Percentiles rank a stretch among this genome's conserved stretches.
These are phyloP conservation scores for Epinotia brunnichana DNA, from an alignment of 2,888 invertebrate genomes.

Conservation along the genomic window DNA sequence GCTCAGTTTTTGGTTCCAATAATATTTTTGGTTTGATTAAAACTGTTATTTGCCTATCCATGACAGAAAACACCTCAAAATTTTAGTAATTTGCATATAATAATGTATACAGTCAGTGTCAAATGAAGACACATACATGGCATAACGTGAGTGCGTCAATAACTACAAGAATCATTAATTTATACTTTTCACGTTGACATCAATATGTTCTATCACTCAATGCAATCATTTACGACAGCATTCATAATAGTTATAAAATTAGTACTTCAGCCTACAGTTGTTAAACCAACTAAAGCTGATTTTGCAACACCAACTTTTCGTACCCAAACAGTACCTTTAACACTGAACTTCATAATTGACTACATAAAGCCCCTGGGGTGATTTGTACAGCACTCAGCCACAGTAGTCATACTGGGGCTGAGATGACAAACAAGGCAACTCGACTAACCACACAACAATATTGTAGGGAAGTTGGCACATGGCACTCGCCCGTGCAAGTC, in stretches of 20 bases:
- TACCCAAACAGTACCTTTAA: slow-evolving; percentile 18
- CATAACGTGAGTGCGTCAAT: background rate
- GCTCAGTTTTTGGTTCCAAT: no score
- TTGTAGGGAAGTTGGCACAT: slow-evolving; percentile 60
- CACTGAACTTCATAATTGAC: slow-evolving; percentile 49
- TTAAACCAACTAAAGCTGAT: slow-evolving; percentile 14
- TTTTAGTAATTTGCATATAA: no score
- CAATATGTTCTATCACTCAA: background rate
- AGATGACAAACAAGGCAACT: slow-evolving; percentile 65
- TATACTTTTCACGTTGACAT: background rate
- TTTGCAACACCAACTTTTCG: slow-evolving; percentile 22
- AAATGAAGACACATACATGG: background rate
- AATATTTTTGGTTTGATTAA: no score
- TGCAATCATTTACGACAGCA: background rate
- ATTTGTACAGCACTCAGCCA: slow-evolving; percentile 47
- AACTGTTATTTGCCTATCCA: no score
- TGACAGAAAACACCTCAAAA: no score
- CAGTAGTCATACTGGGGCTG: slow-evolving; percentile 54
- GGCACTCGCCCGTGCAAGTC: slow-evolving; percentile 33
- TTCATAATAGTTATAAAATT: background rate
- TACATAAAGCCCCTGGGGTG: slow-evolving; percentile 53
- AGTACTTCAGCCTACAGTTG: slow-evolving; percentile 3
- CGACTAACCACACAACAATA: slow-evolving; percentile 57
- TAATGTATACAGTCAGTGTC: no score
- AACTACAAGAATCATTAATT: background rate